phyloP scores from a whole-genome alignment of 2,113 vertebrate genomes.

The Sakesphorus luctuosus region DNA sequence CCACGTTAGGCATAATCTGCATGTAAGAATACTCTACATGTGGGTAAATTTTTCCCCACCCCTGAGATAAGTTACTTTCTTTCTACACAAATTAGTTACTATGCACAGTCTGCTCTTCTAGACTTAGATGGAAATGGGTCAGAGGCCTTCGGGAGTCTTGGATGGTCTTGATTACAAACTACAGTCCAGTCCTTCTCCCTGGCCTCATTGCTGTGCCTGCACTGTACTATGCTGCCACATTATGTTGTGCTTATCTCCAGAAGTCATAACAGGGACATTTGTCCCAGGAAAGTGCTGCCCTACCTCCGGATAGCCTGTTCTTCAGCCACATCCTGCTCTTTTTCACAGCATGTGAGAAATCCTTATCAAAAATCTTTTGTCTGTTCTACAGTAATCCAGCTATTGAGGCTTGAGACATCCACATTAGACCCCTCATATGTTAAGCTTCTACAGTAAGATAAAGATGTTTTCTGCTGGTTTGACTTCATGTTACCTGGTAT shows the following conservation, averaged over 20 bases:
- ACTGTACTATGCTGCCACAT: not conserved
- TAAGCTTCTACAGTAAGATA: not conserved
- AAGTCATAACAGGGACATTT: not conserved
- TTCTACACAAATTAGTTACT: not conserved
- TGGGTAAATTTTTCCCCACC: not conserved
- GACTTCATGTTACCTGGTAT: not conserved
- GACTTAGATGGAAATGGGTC: not conserved
- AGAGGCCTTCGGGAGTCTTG: not conserved
- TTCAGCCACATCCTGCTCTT: not conserved
- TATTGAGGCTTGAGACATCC: not conserved
- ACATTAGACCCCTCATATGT: fast-evolving
- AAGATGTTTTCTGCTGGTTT: not conserved
- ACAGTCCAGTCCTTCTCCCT: not conserved
- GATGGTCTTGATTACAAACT: not conserved
- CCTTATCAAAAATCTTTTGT: not conserved
- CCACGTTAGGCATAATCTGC: too few relatives aligned
- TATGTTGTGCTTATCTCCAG: not conserved
- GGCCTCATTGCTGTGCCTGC: not conserved
- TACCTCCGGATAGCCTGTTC: not conserved
- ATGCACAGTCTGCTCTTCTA: not conserved
- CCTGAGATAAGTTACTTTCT: not conserved
- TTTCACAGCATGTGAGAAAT: too few relatives aligned
- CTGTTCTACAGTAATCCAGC: not conserved
- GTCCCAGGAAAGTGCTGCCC: not conserved
- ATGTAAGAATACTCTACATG: too few relatives aligned